Conservation (phyloP, 1,140 invertebrate genomes). For the Pogonognathellus flavescens region DNA sequence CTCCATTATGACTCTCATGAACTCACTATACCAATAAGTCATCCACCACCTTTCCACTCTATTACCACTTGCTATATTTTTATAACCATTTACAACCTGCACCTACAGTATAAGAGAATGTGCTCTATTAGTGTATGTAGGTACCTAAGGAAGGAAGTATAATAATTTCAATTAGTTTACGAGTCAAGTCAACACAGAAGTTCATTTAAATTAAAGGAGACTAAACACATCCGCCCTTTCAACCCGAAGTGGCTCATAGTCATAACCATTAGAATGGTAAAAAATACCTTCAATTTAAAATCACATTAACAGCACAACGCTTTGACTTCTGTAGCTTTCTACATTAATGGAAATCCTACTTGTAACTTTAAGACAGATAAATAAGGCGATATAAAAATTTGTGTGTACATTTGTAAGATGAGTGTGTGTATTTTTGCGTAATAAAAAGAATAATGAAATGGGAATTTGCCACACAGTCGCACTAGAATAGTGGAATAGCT, state of each 20-base stretch:
- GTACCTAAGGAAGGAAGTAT: background rate
- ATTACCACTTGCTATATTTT: background rate
- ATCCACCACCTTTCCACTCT: background rate
- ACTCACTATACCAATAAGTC: background rate
- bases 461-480: too few relatives aligned
- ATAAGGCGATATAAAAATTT: background rate
- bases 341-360: too few relatives aligned
- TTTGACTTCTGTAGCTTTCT: too few relatives aligned
- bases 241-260: too few relatives aligned
- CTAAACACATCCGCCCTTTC: conserved; percentile 16
- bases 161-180: background rate
- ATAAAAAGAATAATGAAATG: too few relatives aligned
- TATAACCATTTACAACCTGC: background rate
- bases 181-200: background rate
- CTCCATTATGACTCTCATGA: background rate
- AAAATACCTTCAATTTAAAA: too few relatives aligned
- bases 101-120: background rate
- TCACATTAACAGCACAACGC: too few relatives aligned
- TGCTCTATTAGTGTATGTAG: too few relatives aligned
- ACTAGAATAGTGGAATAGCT: too few relatives aligned
- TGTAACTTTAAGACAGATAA: too few relatives aligned
- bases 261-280: too few relatives aligned
- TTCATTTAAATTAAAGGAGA: background rate
- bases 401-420: background rate
- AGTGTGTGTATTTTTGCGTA: background rate